Evolutionary conservation across 2,797 vertebrate species (phyloP).

Genomic region (Propithecus deckenii): DNA sequence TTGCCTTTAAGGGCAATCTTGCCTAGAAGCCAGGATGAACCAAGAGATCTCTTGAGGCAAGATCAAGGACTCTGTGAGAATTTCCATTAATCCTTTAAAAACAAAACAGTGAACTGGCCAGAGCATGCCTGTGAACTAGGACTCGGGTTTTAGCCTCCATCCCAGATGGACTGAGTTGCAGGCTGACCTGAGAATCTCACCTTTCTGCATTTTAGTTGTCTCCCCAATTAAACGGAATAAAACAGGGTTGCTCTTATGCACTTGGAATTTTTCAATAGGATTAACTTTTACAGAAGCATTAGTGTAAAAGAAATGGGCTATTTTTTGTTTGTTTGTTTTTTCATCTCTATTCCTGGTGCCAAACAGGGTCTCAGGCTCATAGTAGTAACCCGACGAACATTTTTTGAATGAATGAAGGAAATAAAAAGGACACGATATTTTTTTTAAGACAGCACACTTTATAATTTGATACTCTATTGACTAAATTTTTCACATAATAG

Average conservation of each 20-base stretch:
- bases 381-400: neutral
- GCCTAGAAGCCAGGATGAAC: conserved; percentile 65
- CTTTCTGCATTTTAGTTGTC: neutral
- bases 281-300: conserved; percentile 17
- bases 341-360: neutral
- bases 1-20: conserved; percentile 66
- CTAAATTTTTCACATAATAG: neutral
- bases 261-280: neutral
- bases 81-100: conserved; percentile 71
- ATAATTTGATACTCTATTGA: conserved; percentile 11
- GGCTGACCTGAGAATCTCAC: neutral
- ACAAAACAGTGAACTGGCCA: conserved; percentile 47
- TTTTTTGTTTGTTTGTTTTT: neutral
- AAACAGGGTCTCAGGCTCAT: neutral
- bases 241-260: neutral
- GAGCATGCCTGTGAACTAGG: neutral
- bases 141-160: conserved; percentile 12
- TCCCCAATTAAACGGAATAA: neutral
- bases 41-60: conserved; percentile 51
- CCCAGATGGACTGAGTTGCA: neutral
- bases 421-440: neutral
- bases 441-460: neutral
- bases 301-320: neutral
- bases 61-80: conserved; percentile 64
- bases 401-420: neutral